A percentile compares a stretch with the other conserved stretches of the same genome.
phyloP scores from a whole-genome alignment of 2,797 vertebrate genomes.

The Moxostoma hubbsi region DNA sequence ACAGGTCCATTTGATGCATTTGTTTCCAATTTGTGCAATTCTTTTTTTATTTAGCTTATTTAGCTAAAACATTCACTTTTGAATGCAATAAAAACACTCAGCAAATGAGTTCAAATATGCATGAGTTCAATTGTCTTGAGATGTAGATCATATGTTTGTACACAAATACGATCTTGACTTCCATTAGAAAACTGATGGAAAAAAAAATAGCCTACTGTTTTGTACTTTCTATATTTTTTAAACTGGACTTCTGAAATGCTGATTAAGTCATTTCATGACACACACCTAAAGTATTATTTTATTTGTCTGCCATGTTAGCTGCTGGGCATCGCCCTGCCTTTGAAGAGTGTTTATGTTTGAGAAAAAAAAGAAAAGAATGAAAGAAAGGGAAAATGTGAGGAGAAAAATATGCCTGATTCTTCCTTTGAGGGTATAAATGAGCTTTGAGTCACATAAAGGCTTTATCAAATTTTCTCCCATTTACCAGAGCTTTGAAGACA shows the following conservation, averaged over 20 bases:
- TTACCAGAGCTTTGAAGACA: conserved; percentile 41
- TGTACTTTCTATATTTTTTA: background rate
- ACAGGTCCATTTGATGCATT: no score
- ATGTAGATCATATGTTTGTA: background rate
- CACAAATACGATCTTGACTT: background rate
- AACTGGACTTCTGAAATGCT: conserved; percentile 30
- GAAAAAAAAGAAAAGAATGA: conserved; percentile 28
- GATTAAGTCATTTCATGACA: conserved; percentile 34
- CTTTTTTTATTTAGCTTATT: no score
- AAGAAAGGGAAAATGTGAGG: conserved; percentile 37
- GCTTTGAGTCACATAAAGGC: conserved; percentile 52
- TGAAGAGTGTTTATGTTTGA: conserved; percentile 46
- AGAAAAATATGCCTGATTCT: conserved; percentile 36
- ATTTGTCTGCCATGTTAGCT: conserved; percentile 42
- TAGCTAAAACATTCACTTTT: no score
- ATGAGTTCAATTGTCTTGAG: no score
- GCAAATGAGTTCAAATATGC: no score
- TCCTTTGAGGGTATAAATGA: conserved; percentile 46
- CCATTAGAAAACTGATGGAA: conserved; percentile 8
- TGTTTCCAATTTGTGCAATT: no score
- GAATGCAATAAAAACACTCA: no score
- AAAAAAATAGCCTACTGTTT: conserved; percentile 11
- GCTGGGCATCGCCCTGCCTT: conserved; percentile 45
- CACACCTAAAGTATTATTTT: conserved; percentile 37
- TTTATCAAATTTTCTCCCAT: conserved; percentile 46